Evolutionary conservation across 1,140 invertebrate species (phyloP).

Genomic region (Caenorhabditis tropicalis): DNA sequence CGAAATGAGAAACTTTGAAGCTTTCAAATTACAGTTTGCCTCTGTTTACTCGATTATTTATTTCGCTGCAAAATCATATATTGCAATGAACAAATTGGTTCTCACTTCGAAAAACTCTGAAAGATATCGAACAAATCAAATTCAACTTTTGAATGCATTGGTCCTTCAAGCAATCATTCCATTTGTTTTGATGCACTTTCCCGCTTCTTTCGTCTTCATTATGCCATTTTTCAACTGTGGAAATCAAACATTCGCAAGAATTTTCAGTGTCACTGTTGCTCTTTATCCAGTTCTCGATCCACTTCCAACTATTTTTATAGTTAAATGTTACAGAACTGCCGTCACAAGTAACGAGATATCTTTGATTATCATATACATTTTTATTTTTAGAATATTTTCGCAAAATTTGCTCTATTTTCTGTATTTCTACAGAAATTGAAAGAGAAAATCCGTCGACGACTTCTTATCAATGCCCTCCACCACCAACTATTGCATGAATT

Average conservation of each 20-base stretch:
- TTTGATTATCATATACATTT: not conserved
- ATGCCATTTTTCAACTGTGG: slow-evolving; percentile 11
- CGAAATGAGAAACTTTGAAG: not conserved
- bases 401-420: not conserved
- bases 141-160: not conserved
- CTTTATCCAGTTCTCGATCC: not conserved
- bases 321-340: not conserved
- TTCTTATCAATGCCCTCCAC: not conserved
- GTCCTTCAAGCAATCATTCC: not conserved
- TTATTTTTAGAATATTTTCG: not conserved
- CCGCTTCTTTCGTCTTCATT: not conserved
- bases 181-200: not conserved
- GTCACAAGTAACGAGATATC: not conserved
- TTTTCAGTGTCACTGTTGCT: not conserved
- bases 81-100: not conserved
- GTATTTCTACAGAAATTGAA: not conserved
- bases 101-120: not conserved
- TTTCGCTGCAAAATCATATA: not conserved
- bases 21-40: not conserved
- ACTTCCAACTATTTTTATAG: not conserved
- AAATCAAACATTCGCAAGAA: not conserved
- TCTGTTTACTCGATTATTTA: not conserved
- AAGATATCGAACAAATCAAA: not conserved
- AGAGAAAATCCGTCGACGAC: not conserved
- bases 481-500: not conserved